Base-by-base conservation (phyloP, 2,113 vertebrate species). In the Esox niger region DNA sequence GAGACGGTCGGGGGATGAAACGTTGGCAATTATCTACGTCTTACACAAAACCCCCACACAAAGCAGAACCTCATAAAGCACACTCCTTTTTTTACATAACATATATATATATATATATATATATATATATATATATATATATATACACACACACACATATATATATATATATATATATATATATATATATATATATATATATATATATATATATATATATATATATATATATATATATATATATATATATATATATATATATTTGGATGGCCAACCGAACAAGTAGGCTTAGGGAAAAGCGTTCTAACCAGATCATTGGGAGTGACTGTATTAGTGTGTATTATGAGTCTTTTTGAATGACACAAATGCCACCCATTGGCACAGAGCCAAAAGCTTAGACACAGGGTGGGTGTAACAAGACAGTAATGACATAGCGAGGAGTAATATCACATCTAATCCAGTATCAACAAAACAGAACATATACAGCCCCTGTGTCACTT, bases 271-370 rank as follows among this genome's bases (percentile, higher is more conserved):
- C 68, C 70, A 43, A 43, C 13, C 74, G 79, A 73, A 72, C 57
- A 68, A 73, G 64, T 49, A 78, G 64, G 38, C 25, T 38, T 69
- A 79, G 60, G 69, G 62, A 79, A 87, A 83, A 52, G 7, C 2
- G 78, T 81, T 70, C 74, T 82, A 80, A 65, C 70, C 66, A 72
- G 74, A 78, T 83, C 75, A 82, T 76, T 59, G 25, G 76, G 72
- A 78, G 79, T 70, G 82, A 82, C 66, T 56, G 71, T 76, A 80
- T 82, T 73, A 84, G 74, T 76, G 78, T 83, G 74, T 79, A 80
- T 82, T 69, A 70, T 71, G 77, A 85, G 67, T 78, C 69, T 72
- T 76, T 60, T 68, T 86, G 80, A 86, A 85, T 77, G 83, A 83
- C 84, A 83, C 72, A 66, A 70, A 84, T 80, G 62, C 81, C 79